phyloP scores from a whole-genome alignment of 2,888 invertebrate species.

The Eurytoma californica region DNA sequence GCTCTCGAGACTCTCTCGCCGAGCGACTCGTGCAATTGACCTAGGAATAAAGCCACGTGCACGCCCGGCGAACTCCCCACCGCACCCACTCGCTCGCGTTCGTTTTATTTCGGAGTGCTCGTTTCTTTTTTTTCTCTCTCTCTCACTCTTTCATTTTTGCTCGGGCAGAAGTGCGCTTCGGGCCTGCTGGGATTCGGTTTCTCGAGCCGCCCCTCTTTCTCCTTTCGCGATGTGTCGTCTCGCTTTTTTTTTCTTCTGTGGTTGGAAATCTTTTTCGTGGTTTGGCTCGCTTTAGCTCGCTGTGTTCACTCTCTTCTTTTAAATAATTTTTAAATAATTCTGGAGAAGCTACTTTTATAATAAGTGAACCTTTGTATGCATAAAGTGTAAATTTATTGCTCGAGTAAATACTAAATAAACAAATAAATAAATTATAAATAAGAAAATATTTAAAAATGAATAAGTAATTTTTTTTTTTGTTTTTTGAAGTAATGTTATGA shows the following conservation, averaged over 20 bases:
- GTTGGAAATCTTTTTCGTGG: background rate
- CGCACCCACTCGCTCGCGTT: background rate
- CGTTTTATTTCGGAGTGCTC: background rate
- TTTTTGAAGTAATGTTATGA: too few relatives aligned
- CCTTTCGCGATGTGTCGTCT: slow-evolving; percentile 5
- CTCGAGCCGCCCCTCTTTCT: slow-evolving; percentile 9
- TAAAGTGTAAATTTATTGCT: too few relatives aligned
- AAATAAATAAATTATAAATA: too few relatives aligned
- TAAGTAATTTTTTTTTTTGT: too few relatives aligned
- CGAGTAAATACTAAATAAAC: too few relatives aligned
- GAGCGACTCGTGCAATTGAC: slow-evolving; percentile 60
- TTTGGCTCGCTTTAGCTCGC: background rate
- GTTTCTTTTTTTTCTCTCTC: background rate
- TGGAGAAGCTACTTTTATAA: too few relatives aligned
- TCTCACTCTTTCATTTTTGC: background rate
- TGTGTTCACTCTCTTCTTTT: background rate
- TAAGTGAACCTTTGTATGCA: too few relatives aligned
- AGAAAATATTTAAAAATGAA: too few relatives aligned
- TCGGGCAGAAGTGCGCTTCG: background rate
- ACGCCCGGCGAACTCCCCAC: slow-evolving; percentile 22
- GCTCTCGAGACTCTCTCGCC: background rate
- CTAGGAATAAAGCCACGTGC: slow-evolving; percentile 66
- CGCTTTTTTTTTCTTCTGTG: slow-evolving; percentile 1
- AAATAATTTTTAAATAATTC: too few relatives aligned
- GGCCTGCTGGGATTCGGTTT: background rate